Evolutionary conservation across 2,797 vertebrate species (phyloP), one percentile per base, ranked within the genome.

Genomic region (Sebastes paucispinis): DNA sequence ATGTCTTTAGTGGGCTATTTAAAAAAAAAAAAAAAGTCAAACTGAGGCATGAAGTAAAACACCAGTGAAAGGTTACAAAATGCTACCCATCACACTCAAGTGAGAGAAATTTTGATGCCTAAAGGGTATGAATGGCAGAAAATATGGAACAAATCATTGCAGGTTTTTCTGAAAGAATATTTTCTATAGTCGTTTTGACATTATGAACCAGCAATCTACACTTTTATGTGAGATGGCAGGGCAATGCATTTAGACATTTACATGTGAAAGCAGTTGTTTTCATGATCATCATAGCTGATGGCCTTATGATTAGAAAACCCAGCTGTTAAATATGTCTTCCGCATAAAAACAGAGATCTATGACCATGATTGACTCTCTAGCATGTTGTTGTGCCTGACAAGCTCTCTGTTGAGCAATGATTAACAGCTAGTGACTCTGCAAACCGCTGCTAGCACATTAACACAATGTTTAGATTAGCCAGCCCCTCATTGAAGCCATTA

Each of bases 401-500:
- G 88, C 86, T 88, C 86, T 88, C 82, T 78, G 87, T 91, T 95
- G 89, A 92, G 92, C 92, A 95, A 96, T 96, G 94, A 96, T 96
- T 96, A 96, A 96, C 95, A 91, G 93, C 86, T 72, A 93, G 87
- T 92, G 94, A 94, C 90, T 95, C 93, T 73, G 84, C 91, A 89
- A 86, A 91, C 87, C 32, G 57, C 88, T 79, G 83, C 88, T 89
- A 82, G 85, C 89, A 75, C 93, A 90, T 93, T 91, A 93, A 85
- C 91, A 87, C 89, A 83, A 69, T 93, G 91, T 93, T 93, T 91
- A 92, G 91, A 92, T 91, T 93, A 88, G 88, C 86, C 89, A 50
- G 77, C 69, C 86, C 81, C 82, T 92, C 82, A 81, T 3, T 80
- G 75, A 89, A 90, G 80, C 86, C 89, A 88, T 90, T 91, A 89